Conservation (phyloP, 2,797 vertebrate genomes). For the Dromococcyx pavoninus region DNA sequence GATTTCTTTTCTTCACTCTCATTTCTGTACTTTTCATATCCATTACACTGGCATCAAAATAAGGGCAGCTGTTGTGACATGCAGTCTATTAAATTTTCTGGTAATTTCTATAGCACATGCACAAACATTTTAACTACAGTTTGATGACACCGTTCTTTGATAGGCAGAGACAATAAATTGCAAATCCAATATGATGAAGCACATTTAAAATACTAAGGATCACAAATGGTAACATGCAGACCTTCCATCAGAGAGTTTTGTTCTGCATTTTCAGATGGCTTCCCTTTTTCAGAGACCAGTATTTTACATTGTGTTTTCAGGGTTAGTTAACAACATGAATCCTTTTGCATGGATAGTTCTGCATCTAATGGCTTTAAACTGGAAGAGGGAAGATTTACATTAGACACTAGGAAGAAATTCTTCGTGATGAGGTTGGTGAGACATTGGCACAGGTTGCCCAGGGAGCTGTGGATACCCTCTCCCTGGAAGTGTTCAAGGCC, state of each 20-base stretch:
- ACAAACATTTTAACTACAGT: background rate
- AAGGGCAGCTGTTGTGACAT: background rate
- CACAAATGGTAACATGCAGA: background rate
- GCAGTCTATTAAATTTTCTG: background rate
- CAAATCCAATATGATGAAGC: background rate
- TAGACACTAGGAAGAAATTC: too few species aligned
- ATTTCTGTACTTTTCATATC: background rate
- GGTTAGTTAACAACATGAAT: background rate
- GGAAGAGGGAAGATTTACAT: too few species aligned
- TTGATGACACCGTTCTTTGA: background rate
- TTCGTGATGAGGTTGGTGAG: too few species aligned
- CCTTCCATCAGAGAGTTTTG: background rate
- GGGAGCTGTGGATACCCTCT: too few species aligned
- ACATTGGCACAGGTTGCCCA: too few species aligned
- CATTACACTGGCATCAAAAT: background rate
- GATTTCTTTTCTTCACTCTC: slow-evolving; percentile 20
- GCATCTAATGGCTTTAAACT: too few species aligned
- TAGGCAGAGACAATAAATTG: background rate
- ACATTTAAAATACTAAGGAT: background rate
- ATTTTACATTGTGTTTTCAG: background rate
- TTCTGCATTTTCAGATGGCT: background rate
- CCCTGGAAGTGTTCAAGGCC: too few species aligned
- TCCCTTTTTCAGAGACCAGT: background rate
- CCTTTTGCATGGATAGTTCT: background rate
- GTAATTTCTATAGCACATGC: background rate